A percentile compares a stretch with the other conserved stretches of the same genome.
These are phyloP conservation scores for Chrysochloris asiatica DNA, from an alignment of 2,113 vertebrate species.

Conservation along the genomic window DNA sequence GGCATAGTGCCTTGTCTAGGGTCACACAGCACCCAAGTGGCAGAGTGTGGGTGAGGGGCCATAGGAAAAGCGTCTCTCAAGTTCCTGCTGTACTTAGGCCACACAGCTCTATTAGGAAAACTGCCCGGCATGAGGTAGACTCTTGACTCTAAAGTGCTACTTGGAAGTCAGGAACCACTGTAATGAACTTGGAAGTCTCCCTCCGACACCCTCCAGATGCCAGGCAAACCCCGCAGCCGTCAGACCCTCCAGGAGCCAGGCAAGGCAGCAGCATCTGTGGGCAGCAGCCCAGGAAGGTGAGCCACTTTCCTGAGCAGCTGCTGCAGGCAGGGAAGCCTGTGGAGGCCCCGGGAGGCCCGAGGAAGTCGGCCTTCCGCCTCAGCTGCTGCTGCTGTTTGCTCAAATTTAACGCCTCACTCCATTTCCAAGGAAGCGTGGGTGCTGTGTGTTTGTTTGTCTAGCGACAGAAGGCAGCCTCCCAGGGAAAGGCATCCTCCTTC, in stretches of 20 bases:
- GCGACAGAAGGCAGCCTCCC: constrained; percentile 77
- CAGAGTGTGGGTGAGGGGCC: background rate
- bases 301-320: background rate
- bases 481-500: constrained; percentile 41
- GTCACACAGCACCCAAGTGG: background rate
- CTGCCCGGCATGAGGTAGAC: background rate
- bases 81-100: too few species aligned
- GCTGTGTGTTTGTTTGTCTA: constrained; percentile 72
- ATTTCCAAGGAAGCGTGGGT: constrained; percentile 65
- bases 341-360: rapidly evolving
- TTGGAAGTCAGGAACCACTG: too few species aligned
- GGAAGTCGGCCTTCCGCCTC: background rate
- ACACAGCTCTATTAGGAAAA: too few species aligned
- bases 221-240: background rate
- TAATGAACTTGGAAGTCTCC: background rate
- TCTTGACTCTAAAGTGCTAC: background rate
- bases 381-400: constrained; percentile 34
- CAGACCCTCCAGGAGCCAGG: background rate
- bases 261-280: too few species aligned
- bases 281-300: background rate
- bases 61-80: too few species aligned
- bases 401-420: constrained; percentile 68
- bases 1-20: background rate
- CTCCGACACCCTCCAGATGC: background rate
- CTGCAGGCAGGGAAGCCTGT: too few species aligned